phyloP scores from a whole-genome alignment of 2,113 vertebrate species.

The Xiphias gladius region DNA sequence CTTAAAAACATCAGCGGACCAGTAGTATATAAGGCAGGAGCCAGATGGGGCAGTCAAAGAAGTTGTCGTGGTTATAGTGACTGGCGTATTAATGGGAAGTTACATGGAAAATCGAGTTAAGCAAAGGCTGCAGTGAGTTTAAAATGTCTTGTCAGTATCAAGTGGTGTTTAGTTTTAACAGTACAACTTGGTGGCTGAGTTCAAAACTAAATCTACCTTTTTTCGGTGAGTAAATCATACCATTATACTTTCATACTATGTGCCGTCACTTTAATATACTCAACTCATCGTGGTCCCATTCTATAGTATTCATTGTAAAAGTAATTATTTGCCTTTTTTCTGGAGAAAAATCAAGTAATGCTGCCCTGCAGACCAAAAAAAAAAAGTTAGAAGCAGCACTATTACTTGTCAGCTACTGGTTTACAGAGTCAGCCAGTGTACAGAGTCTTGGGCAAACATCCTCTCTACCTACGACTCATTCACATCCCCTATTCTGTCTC shows the following conservation, averaged over 20 bases:
- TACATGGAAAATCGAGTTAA: conserved; percentile 18
- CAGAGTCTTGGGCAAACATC: too few species aligned
- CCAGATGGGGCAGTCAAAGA: background rate
- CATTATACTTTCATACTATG: background rate
- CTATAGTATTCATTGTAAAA: background rate
- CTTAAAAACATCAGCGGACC: conserved; percentile 3
- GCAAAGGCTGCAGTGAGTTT: conserved; percentile 20
- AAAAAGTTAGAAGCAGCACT: too few species aligned
- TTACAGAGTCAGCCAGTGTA: background rate
- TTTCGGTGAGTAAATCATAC: background rate
- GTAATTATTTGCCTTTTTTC: background rate
- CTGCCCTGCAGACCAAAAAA: too few species aligned
- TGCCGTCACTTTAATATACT: background rate
- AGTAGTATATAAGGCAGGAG: background rate
- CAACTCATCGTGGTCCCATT: background rate
- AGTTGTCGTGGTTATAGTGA: conserved; percentile 38
- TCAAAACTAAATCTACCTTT: background rate
- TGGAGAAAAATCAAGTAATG: background rate
- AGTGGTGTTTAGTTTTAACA: conserved; percentile 15
- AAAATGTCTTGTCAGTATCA: conserved; percentile 2
- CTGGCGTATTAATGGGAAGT: conserved; percentile 1
- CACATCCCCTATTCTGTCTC: too few species aligned
- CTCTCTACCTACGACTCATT: too few species aligned
- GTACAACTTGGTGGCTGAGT: background rate
- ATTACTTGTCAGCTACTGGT: background rate